Conservation (phyloP, 2,113 vertebrate species). For the Cheirogaleus medius region DNA sequence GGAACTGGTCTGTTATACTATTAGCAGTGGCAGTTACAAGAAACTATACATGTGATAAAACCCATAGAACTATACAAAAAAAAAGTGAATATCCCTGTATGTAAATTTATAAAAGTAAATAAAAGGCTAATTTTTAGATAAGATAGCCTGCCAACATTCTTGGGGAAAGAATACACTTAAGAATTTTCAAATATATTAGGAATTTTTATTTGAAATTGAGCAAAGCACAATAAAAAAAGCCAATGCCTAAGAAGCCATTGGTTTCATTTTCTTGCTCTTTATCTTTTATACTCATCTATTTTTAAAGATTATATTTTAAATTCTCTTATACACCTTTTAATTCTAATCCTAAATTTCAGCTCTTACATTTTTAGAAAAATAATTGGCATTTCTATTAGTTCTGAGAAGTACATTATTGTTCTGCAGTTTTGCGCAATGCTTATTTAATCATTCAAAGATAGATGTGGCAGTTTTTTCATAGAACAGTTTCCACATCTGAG, state of each 20-base stretch:
- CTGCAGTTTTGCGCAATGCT: background rate
- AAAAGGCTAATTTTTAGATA: background rate
- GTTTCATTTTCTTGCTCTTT: background rate
- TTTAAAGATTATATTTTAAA: background rate
- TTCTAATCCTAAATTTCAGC: background rate
- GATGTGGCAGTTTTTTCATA: background rate
- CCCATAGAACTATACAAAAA: background rate
- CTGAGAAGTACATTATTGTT: background rate
- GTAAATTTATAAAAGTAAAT: conserved; percentile 11
- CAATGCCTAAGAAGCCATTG: background rate
- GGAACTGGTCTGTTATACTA: background rate
- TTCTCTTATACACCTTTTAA: background rate
- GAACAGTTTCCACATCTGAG: background rate
- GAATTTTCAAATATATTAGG: background rate
- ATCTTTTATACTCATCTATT: background rate
- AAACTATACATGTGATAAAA: background rate
- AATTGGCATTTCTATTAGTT: background rate
- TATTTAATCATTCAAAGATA: background rate
- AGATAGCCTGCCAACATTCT: background rate
- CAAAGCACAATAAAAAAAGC: background rate
- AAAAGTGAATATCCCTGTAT: background rate
- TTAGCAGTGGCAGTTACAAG: background rate
- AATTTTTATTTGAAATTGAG: background rate
- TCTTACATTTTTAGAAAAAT: background rate
- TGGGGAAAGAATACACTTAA: background rate